Conservation (phyloP, 2,797 vertebrate species). For the Lacerta agilis region DNA sequence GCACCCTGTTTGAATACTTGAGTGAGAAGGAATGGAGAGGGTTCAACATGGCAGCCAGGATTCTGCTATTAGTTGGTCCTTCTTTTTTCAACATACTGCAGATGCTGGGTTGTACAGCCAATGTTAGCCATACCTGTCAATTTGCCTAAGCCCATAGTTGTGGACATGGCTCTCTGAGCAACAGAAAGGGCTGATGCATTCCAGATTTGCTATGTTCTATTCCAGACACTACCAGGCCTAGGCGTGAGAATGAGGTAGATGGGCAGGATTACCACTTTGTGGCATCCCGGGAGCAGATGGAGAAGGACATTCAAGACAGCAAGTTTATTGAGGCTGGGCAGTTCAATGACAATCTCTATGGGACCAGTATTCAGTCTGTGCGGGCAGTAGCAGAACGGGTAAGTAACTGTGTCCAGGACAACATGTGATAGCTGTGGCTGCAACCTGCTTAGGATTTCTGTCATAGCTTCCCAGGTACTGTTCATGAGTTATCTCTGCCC, state of each 20-base stretch:
- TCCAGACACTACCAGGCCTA: constrained; percentile 94
- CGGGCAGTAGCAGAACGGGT: constrained; percentile 96
- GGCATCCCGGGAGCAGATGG: constrained; percentile 95
- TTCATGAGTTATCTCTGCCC: no score
- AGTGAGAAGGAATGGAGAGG: no score
- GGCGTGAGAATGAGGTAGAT: constrained; percentile 94
- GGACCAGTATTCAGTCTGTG: constrained; percentile 97
- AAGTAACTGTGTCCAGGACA: constrained; percentile 42
- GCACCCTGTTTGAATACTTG: not conserved
- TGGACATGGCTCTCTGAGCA: not conserved
- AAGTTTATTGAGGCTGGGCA: constrained; percentile 99
- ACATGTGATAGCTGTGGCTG: no score
- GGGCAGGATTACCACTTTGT: constrained; percentile 99
- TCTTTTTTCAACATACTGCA: not conserved
- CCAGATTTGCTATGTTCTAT: not conserved
- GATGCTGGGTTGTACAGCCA: no score
- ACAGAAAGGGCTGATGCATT: not conserved
- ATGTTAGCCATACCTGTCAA: not conserved
- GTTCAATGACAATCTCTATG: constrained; percentile 98
- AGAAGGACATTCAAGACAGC: constrained; percentile 99
- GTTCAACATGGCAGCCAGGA: not conserved
- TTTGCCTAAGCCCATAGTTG: not conserved
- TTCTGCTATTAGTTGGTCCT: not conserved
- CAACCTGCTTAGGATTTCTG: not conserved
- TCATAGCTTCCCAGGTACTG: no score